Percentiles rank a stretch among this genome's conserved stretches.
These are phyloP conservation scores for Pelosia muscerda DNA, from an alignment of 2,888 invertebrate species.

Conservation along the genomic window DNA sequence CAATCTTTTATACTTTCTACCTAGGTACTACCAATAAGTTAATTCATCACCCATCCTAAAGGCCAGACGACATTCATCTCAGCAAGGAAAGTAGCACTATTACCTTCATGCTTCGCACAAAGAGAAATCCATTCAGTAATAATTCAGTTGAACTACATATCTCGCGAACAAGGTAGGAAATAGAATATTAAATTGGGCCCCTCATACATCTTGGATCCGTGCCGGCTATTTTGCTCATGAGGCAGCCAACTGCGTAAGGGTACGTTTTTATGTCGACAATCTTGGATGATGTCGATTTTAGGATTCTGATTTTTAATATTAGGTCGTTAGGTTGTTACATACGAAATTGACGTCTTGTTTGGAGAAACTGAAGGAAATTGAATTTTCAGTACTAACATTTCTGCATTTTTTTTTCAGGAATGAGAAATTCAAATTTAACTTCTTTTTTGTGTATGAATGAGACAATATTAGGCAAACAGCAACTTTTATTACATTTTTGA, in stretches of 20 bases:
- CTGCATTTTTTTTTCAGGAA: too few relatives aligned
- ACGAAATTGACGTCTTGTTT: too few relatives aligned
- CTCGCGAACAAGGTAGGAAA: slow-evolving; percentile 66
- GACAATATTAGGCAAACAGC: too few relatives aligned
- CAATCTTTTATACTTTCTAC: not conserved
- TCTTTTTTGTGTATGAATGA: too few relatives aligned
- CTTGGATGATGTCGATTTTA: slow-evolving; percentile 10
- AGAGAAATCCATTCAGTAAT: slow-evolving; percentile 64
- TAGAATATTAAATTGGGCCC: slow-evolving; percentile 77
- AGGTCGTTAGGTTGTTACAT: too few relatives aligned
- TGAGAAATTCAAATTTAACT: too few relatives aligned
- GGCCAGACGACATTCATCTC: slow-evolving; percentile 42
- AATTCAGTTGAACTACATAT: slow-evolving; percentile 71
- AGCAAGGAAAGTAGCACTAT: slow-evolving; percentile 38
- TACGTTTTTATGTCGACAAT: slow-evolving; percentile 45
- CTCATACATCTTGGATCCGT: slow-evolving; percentile 78
- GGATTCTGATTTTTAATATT: not conserved
- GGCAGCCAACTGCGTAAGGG: slow-evolving; percentile 25
- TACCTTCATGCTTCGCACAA: slow-evolving; percentile 50
- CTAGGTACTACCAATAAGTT: slow-evolving; percentile 18
- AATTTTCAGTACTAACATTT: too few relatives aligned
- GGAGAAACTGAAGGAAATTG: too few relatives aligned
- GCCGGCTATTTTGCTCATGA: slow-evolving; percentile 54
- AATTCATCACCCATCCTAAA: slow-evolving; percentile 40
- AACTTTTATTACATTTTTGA: too few relatives aligned